These are phyloP conservation scores for Alaudala cheleensis DNA, from an alignment of 2,113 vertebrate genomes.

Conservation along the genomic window DNA sequence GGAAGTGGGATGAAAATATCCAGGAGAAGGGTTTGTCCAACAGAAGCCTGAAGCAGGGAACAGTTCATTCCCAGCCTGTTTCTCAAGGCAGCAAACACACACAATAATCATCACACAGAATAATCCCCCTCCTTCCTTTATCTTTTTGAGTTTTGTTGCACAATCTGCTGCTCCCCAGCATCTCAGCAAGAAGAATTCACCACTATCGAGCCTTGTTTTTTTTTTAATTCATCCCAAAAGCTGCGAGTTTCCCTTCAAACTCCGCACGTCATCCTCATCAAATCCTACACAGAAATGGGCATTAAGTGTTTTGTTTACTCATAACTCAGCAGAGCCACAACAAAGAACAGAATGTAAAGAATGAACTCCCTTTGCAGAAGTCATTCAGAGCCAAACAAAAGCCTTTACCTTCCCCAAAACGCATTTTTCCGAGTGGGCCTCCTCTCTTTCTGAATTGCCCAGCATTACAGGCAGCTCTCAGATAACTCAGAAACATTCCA, in stretches of 20 bases:
- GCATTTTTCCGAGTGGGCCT: constrained; percentile 18
- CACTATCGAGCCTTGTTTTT: not conserved
- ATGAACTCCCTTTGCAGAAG: constrained; percentile 47
- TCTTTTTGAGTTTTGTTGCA: not conserved
- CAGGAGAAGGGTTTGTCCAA: not conserved
- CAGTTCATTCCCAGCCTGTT: not conserved
- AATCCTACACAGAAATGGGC: constrained; percentile 49
- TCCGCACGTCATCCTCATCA: constrained; percentile 36
- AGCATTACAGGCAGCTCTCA: constrained; percentile 13
- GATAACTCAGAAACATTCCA: not conserved
- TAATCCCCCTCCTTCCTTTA: not conserved
- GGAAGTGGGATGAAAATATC: not conserved
- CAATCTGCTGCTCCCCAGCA: not conserved
- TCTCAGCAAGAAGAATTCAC: not conserved
- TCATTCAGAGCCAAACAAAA: constrained; percentile 52
- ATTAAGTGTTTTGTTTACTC: constrained; percentile 54
- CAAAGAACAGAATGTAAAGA: constrained; percentile 66
- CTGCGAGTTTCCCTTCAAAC: constrained; percentile 52
- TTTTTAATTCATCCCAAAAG: constrained; percentile 32
- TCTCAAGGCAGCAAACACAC: not conserved
- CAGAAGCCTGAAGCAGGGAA: not conserved
- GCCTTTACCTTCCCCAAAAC: constrained; percentile 50
- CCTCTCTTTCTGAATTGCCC: constrained; percentile 25
- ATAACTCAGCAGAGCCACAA: constrained; percentile 41
- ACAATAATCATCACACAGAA: not conserved